phyloP scores from a whole-genome alignment of 2,888 invertebrate genomes.

The Bursaphelenchus okinawaensis region DNA sequence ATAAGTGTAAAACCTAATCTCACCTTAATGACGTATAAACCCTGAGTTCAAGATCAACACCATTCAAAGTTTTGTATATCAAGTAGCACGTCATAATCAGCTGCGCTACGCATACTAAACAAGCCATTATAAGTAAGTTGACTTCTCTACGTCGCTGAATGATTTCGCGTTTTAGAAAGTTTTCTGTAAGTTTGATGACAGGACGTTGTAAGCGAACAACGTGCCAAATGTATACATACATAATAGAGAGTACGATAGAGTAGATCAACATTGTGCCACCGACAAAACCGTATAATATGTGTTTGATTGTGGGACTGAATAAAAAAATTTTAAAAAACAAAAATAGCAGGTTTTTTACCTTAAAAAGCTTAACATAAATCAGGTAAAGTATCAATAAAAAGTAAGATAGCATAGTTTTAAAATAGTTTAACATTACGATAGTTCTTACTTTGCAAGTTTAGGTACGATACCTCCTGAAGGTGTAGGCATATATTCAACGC shows the following conservation, averaged over 20 bases:
- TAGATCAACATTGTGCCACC: not conserved
- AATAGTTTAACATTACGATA: too few relatives aligned
- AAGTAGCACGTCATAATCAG: not conserved
- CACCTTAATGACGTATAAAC: not conserved
- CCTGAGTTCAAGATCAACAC: not conserved
- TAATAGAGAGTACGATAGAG: not conserved
- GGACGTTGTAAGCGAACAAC: not conserved
- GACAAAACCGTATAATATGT: not conserved
- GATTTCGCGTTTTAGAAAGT: not conserved
- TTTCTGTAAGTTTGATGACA: not conserved
- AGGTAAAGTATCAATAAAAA: too few relatives aligned
- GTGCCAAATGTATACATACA: not conserved
- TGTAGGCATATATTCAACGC: not conserved
- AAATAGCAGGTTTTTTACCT: too few relatives aligned
- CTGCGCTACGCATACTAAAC: not conserved
- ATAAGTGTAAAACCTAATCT: not conserved
- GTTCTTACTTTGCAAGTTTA: not conserved
- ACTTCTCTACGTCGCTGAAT: not conserved
- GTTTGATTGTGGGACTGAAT: not conserved
- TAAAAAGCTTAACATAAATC: too few relatives aligned
- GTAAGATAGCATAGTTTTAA: too few relatives aligned
- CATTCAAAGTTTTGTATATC: not conserved
- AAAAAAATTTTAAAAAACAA: too few relatives aligned
- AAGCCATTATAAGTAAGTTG: not conserved
- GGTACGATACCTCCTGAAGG: not conserved